Evolutionary conservation across 2,888 invertebrate genomes (phyloP), one percentile per base, ranked within the genome.

Genomic region (Cabera pusaria): DNA sequence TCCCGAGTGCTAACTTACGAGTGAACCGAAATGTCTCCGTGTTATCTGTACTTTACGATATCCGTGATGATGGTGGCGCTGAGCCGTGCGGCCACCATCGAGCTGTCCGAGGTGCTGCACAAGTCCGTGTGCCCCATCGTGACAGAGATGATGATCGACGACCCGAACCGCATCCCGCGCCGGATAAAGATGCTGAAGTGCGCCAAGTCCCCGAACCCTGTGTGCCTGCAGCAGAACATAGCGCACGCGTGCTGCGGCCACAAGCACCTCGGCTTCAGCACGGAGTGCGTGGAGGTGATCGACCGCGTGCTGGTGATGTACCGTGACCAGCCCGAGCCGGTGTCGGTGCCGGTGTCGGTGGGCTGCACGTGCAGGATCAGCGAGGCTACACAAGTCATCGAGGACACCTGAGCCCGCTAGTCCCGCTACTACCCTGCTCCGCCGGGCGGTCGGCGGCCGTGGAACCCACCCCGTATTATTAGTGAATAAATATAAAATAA

Each of bases 311-410:
- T 75, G 39, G 87, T 87, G 59, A 59, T 61, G 49, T 77, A 70
- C 73, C 64, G 57, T 44, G 44, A 44, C 28, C 34, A 8, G 39
- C 57, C 59, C 35, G 31, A 44, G 38, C 46, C 40, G 24, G 16
- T 25, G n/a, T 40, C 56, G 32, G 42, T 63, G 46, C 61, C 64
- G 42, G 85, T 86, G 60, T 57, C 75, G 5, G 84, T 87, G 42
- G 87, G 87, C 60, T 87, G 87, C 79, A 59, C 75, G 20, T 87
- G 87, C 72, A 70, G 84, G 63, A 69, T 84, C 52, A 60, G 64
- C 48, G 56, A 65, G 52, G 52, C 53, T 39, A 49, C 63, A 28
- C 11, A 7, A 21, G 70, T 69, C 24, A 22, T 6, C 52, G 57
- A 51, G 39, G 47, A 40, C 48, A 25, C 37, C 23, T 80, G 59